Evolutionary conservation across 2,113 vertebrate genomes (phyloP).

Genomic region (Engystomops pustulosus): DNA sequence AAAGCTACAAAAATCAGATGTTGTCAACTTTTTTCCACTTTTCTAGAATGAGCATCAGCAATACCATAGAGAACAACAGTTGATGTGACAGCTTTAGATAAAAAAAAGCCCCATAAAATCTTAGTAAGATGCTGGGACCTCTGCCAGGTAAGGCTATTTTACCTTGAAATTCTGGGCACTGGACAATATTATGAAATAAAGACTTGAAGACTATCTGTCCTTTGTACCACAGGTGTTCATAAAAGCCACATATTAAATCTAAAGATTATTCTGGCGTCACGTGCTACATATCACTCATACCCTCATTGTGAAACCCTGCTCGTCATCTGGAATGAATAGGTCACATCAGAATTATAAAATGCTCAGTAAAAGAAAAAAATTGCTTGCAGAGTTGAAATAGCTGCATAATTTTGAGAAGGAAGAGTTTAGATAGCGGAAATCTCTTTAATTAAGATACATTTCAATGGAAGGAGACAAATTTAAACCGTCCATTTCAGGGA

Average conservation of each 20-base stretch:
- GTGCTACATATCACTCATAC: not conserved
- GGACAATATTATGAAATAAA: slow-evolving; percentile 55
- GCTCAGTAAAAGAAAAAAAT: not conserved
- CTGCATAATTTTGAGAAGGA: not conserved
- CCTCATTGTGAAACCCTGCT: not conserved
- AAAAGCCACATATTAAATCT: slow-evolving; percentile 53
- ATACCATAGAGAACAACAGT: slow-evolving; percentile 59
- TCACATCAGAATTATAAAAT: slow-evolving; percentile 1
- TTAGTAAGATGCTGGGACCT: slow-evolving; percentile 52
- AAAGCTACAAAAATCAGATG: slow-evolving; percentile 25
- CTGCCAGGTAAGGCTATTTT: slow-evolving; percentile 64
- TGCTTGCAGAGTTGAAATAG: slow-evolving; percentile 8
- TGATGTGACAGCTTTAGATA: slow-evolving; percentile 63
- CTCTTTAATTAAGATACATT: slow-evolving; percentile 52
- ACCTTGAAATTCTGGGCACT: slow-evolving; percentile 59
- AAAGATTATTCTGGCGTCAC: not conserved
- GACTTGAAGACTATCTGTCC: slow-evolving; percentile 55
- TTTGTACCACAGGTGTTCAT: slow-evolving; percentile 57
- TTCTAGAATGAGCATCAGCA: slow-evolving; percentile 35
- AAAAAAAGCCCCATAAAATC: slow-evolving; percentile 60
- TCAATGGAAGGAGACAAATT: slow-evolving; percentile 55
- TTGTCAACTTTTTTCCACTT: slow-evolving; percentile 16
- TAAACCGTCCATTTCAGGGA: slow-evolving; percentile 52
- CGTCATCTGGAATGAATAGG: slow-evolving; percentile 39
- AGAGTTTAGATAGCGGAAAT: slow-evolving; percentile 49